Conservation (phyloP, 1,140 invertebrate genomes). For the Ephestia elutella region DNA sequence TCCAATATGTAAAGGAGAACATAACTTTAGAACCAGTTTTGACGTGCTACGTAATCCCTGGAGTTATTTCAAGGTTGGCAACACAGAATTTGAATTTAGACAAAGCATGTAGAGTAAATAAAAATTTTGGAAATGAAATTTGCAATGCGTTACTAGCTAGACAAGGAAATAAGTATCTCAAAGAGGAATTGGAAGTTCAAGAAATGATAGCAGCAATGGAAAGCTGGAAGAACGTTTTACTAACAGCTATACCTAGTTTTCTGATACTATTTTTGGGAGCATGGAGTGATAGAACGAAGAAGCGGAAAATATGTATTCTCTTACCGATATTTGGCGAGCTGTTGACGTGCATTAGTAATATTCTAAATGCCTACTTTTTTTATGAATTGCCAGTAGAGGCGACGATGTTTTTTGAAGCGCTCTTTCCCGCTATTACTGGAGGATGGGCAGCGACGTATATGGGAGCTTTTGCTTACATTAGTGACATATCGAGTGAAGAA, state of each 20-base stretch:
- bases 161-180: slow-evolving; percentile 55
- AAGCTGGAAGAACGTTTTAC: slow-evolving; percentile 70
- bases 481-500: slow-evolving; percentile 86
- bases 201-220: slow-evolving; percentile 73
- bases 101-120: slow-evolving; percentile 77
- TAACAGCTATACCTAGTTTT: slow-evolving; percentile 69
- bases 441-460: slow-evolving; percentile 91
- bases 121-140: slow-evolving; percentile 63
- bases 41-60: slow-evolving; percentile 71
- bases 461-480: slow-evolving; percentile 92
- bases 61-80: slow-evolving; percentile 68
- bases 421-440: slow-evolving; percentile 85
- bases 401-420: slow-evolving; percentile 74
- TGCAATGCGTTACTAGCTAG: slow-evolving; percentile 72
- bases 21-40: slow-evolving; percentile 76
- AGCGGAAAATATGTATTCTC: slow-evolving; percentile 86
- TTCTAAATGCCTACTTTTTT: slow-evolving; percentile 83
- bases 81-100: slow-evolving; percentile 77
- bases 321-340: slow-evolving; percentile 86
- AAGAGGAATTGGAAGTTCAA: slow-evolving; percentile 69
- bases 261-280: slow-evolving; percentile 76
- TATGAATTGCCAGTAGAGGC: slow-evolving; percentile 82
- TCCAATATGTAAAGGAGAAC: slow-evolving; percentile 48
- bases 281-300: slow-evolving; percentile 79
- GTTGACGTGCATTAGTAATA: slow-evolving; percentile 80